Evolutionary conservation across 2,113 vertebrate genomes (phyloP), one percentile per base, ranked within the genome.

Genomic region (Burhinus oedicnemus): DNA sequence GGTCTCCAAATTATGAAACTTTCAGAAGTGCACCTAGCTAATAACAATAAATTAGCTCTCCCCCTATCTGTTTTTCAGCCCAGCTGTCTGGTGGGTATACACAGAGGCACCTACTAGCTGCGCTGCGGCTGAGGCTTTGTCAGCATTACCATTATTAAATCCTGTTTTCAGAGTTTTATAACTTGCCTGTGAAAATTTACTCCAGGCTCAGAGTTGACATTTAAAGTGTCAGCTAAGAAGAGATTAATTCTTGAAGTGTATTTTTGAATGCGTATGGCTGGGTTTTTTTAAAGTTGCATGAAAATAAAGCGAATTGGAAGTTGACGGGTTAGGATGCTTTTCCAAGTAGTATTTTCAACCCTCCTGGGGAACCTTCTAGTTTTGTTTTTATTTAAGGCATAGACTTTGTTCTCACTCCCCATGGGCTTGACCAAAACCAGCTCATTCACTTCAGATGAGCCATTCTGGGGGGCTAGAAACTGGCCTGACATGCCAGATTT

Each of bases 61-160:
- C 25, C 44, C 44, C 9, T 58, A 5, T 60, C 36, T 89, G 40
- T 32, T 83, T 90, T 78, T 75, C 85, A 86, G 47, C 60, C 52
- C 17, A 40, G 54, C 58, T 49, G 11, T 49, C 79, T 89, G 61
- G 78, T 82, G 66, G 20, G 62, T 61, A 71, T 14, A 49, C 72
- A 87, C n/a, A 34, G 34, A 80, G 57, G 70, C 60, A 84, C 54
- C 83, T 62, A 52, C 61, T 9, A 32, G 49, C 66, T 70, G 55
- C 92, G 65, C 84, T 84, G 60, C 0, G 9, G 84, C 78, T 62
- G 11, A 80, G 66, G 54, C 65, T 96, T 96, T 95, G 70, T 91
- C 83, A 95, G 95, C 91, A 90, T 97, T 83, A 65, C 72, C 69
- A 45, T 96, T 95, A 97, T 93, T 96, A 96, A 96, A 97, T 92